Percentiles rank a stretch among this genome's conserved stretches.
These are phyloP conservation scores for Scrobipalpa atriplicella DNA, from an alignment of 2,888 invertebrate species.

Conservation along the genomic window DNA sequence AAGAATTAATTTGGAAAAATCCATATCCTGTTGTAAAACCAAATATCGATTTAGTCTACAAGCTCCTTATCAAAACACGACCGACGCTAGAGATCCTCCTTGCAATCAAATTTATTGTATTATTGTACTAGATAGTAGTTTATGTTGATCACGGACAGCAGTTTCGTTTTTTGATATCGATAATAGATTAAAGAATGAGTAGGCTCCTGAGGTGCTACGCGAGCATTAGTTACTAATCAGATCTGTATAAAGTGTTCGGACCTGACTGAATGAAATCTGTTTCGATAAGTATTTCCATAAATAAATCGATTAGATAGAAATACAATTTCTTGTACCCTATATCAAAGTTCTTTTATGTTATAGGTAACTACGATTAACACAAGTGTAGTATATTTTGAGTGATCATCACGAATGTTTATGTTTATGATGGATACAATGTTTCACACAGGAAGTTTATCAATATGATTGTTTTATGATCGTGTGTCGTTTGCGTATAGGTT, in stretches of 20 bases:
- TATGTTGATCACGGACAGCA: constrained; percentile 19
- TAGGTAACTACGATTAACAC: too few species aligned
- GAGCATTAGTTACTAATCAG: background rate
- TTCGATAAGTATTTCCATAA: background rate
- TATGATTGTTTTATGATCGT: background rate
- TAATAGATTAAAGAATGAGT: constrained; percentile 16
- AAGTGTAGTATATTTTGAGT: background rate
- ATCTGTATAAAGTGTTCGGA: background rate
- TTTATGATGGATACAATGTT: constrained; percentile 5
- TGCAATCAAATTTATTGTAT: constrained; percentile 28
- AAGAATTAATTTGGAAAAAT: background rate
- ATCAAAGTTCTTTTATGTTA: too few species aligned
- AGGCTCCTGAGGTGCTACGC: background rate
- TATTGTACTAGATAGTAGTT: constrained; percentile 22
- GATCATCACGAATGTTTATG: constrained; percentile 1
- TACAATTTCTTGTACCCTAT: too few species aligned
- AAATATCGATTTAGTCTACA: background rate
- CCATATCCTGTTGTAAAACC: background rate
- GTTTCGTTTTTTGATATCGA: constrained; percentile 18
- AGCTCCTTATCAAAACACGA: background rate
- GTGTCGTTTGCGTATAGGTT: background rate
- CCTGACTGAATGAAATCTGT: constrained; percentile 4
- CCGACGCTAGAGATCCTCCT: constrained; percentile 27
- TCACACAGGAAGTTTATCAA: background rate
- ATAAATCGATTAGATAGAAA: too few species aligned